Percentiles rank a stretch among this genome's conserved stretches.
These are phyloP conservation scores for Rhea pennata DNA, from an alignment of 2,113 vertebrate species.

Conservation along the genomic window DNA sequence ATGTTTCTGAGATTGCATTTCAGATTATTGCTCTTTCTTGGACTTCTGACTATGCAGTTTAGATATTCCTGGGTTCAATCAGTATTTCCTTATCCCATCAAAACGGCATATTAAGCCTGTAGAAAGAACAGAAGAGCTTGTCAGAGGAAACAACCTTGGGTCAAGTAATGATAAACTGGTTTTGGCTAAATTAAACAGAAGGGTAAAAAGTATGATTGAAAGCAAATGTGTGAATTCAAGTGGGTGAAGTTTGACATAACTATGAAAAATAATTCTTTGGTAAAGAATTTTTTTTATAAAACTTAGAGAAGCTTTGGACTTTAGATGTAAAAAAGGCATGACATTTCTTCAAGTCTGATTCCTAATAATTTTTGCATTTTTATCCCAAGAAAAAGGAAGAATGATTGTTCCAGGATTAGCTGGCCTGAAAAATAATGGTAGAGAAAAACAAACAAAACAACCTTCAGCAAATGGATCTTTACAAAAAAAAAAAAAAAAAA, in stretches of 20 bases:
- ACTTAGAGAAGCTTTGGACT: not conserved
- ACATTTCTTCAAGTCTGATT: not conserved
- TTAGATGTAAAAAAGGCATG: not conserved
- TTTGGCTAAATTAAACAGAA: not conserved
- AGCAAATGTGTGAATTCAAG: not conserved
- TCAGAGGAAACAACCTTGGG: not conserved
- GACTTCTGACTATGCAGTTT: not conserved
- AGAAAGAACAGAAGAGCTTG: not conserved
- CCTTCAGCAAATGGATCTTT: not conserved
- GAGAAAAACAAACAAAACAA: not conserved
- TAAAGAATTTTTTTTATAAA: not conserved
- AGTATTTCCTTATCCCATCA: not conserved
- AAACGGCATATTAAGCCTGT: not conserved
- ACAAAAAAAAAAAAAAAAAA: not conserved
- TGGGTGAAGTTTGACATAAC: not conserved
- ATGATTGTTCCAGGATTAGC: not conserved
- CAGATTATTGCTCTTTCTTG: not conserved
- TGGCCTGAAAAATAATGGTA: not conserved
- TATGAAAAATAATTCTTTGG: not conserved
- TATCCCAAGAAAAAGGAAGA: not conserved
- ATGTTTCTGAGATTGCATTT: not conserved
- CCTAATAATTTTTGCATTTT: not conserved
- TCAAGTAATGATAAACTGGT: not conserved
- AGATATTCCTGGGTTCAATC: not conserved
- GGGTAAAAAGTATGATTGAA: not conserved